Conservation (phyloP, 2,888 invertebrate species). For the Flexamia atlantica region DNA sequence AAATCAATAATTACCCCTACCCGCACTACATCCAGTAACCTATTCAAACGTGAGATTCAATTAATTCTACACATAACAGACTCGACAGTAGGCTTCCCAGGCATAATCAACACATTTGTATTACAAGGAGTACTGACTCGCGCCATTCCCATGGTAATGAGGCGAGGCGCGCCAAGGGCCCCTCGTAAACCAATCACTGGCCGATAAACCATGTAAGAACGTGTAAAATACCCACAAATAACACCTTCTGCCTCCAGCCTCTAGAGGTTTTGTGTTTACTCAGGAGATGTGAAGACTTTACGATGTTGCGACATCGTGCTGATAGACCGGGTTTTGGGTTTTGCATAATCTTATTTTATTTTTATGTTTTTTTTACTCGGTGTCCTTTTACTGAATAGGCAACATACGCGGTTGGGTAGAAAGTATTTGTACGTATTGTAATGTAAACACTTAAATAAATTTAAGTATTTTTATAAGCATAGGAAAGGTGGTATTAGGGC, state of each 20-base stretch:
- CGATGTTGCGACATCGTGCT: background rate
- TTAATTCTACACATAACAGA: background rate
- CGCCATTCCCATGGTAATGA: constrained; percentile 9
- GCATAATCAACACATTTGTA: constrained; percentile 5
- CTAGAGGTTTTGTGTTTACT: background rate
- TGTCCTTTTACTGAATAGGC: too few species aligned
- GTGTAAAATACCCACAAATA: background rate
- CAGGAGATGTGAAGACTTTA: background rate
- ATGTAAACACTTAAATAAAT: too few species aligned
- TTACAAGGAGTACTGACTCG: background rate
- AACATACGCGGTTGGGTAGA: too few species aligned
- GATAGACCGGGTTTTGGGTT: background rate
- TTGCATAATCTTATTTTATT: too few species aligned
- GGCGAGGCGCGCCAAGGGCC: background rate
- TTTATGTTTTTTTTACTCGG: too few species aligned
- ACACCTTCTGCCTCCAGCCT: background rate
- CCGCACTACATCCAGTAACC: too few species aligned
- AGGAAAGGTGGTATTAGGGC: too few species aligned
- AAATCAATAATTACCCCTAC: too few species aligned
- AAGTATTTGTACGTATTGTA: too few species aligned
- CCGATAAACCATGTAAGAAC: constrained; percentile 5
- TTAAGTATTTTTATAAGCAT: too few species aligned
- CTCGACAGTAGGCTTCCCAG: background rate
- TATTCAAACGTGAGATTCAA: too few species aligned
- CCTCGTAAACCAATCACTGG: constrained; percentile 18